Conservation (phyloP, 2,797 vertebrate genomes). For the Odontamblyopus lacepedii region DNA sequence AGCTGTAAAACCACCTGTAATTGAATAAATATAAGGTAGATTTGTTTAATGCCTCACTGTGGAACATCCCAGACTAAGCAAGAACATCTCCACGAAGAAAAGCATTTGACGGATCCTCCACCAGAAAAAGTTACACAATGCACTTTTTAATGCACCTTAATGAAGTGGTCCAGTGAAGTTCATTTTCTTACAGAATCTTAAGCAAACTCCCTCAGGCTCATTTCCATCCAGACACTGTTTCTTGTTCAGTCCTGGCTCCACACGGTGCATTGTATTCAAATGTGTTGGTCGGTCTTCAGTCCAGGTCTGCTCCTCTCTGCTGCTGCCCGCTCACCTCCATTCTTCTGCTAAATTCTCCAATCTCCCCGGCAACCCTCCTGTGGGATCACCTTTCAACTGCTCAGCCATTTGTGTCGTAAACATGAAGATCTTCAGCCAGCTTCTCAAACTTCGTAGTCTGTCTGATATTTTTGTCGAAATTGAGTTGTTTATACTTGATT, state of each 20-base stretch:
- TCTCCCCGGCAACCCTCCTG: background rate
- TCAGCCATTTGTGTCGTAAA: background rate
- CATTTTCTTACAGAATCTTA: background rate
- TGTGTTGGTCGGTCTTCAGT: background rate
- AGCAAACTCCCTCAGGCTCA: background rate
- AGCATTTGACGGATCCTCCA: no score
- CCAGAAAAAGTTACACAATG: no score
- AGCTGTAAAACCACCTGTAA: no score
- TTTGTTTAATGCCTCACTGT: no score
- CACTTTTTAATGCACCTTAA: background rate
- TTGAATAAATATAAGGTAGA: no score
- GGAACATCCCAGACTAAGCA: no score
- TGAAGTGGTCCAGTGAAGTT: background rate
- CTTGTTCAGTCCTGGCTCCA: background rate
- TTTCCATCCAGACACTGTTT: background rate
- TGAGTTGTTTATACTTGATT: no score
- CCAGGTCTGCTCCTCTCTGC: background rate
- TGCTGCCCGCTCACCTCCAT: background rate
- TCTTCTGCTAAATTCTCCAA: background rate
- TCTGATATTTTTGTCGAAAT: no score
- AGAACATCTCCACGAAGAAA: no score
- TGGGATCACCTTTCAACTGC: conserved; percentile 5
- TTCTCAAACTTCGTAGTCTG: no score
- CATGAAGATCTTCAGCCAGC: no score
- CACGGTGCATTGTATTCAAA: background rate